Evolutionary conservation across 2,888 invertebrate species (phyloP).

Genomic region (Torymus aiolomorphi): DNA sequence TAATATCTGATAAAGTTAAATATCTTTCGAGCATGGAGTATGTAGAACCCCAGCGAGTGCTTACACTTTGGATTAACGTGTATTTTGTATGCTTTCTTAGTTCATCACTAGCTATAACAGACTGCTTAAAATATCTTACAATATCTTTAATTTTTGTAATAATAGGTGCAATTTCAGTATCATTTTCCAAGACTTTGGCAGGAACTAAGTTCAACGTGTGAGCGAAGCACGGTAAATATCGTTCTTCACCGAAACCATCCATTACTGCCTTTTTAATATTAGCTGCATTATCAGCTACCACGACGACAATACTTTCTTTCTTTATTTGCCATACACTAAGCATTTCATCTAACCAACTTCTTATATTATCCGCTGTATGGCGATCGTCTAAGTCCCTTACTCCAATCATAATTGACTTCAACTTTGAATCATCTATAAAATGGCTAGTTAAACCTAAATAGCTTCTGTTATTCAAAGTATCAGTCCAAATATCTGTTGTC

Average conservation of each 20-base stretch:
- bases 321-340: background rate
- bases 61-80: background rate
- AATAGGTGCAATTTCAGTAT: background rate
- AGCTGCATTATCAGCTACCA: background rate
- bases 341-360: background rate
- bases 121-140: no score
- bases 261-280: background rate
- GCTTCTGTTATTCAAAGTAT: constrained; percentile 1
- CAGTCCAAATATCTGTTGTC: constrained; percentile 20
- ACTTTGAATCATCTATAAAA: constrained; percentile 3
- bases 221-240: background rate
- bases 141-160: constrained; percentile 1
- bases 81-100: background rate
- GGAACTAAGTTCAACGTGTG: background rate
- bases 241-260: background rate
- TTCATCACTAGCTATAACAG: background rate
- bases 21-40: no score
- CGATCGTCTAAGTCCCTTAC: background rate
- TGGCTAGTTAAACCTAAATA: no score
- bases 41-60: background rate
- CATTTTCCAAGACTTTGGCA: background rate
- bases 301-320: background rate
- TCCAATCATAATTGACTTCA: constrained; percentile 12
- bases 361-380: constrained; percentile 5
- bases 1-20: no score